Evolutionary conservation across 2,113 vertebrate genomes (phyloP).

Genomic region (Hymenochirus boettgeri): DNA sequence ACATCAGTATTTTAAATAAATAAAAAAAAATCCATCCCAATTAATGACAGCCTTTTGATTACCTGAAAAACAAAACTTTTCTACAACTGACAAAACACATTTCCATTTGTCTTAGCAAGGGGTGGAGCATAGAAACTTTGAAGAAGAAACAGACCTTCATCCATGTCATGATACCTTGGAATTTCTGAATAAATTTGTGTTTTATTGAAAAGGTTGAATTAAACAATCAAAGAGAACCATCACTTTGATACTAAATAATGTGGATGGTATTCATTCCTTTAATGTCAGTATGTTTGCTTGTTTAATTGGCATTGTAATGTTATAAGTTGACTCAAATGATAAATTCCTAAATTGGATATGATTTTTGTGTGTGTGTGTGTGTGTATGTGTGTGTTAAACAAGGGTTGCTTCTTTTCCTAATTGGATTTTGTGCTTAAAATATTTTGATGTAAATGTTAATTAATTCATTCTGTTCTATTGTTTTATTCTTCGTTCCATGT

Average conservation of each 20-base stretch:
- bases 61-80: not conserved
- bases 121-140: constrained; percentile 3
- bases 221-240: constrained; percentile 36
- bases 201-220: constrained; percentile 36
- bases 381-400: constrained; percentile 11
- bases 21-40: not conserved
- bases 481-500: constrained; percentile 29
- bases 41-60: not conserved
- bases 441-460: constrained; percentile 59
- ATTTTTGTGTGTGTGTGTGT: constrained; percentile 36
- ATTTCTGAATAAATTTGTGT: constrained; percentile 25
- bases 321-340: constrained; percentile 44
- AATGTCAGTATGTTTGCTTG: constrained; percentile 40
- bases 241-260: constrained; percentile 40
- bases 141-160: constrained; percentile 27
- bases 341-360: constrained; percentile 46
- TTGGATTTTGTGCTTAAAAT: constrained; percentile 50
- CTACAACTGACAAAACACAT: not conserved
- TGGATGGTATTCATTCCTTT: constrained; percentile 25
- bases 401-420: constrained; percentile 54
- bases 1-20: not conserved
- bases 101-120: not conserved
- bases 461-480: constrained; percentile 47
- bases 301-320: constrained; percentile 18
- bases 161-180: constrained; percentile 29